Percentiles rank a stretch among this genome's conserved stretches.
Conservation (phyloP, 2,797 vertebrate species). For the Brotula barbata region DNA sequence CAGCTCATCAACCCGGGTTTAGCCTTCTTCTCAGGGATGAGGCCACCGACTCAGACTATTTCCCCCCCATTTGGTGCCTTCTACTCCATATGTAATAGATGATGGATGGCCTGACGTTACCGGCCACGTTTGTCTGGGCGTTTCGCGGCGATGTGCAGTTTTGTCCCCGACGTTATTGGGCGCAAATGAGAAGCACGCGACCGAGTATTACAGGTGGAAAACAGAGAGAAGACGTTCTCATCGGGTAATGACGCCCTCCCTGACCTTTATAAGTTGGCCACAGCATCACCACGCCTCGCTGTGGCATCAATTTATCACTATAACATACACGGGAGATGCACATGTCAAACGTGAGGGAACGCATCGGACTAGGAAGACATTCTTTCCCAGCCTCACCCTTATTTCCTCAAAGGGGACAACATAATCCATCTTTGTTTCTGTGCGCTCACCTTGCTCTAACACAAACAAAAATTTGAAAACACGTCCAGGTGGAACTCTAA, state of each 20-base stretch:
- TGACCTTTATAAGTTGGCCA: conserved; percentile 57
- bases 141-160: conserved; percentile 40
- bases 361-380: neutral
- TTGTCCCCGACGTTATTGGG: conserved; percentile 23
- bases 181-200: conserved; percentile 45
- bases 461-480: neutral
- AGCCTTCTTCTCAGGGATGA: no score
- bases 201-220: conserved; percentile 46
- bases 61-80: conserved; percentile 17
- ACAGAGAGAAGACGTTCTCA: conserved; percentile 28
- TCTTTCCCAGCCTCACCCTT: conserved; percentile 1
- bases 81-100: conserved; percentile 51
- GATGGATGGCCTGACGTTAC: conserved; percentile 73
- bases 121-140: conserved; percentile 50
- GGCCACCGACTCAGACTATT: conserved; percentile 2
- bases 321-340: conserved; percentile 2
- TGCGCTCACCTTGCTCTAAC: conserved; percentile 14
- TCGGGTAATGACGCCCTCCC: conserved; percentile 26
- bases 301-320: conserved; percentile 36
- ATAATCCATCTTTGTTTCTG: conserved; percentile 24
- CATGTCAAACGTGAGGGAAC: neutral
- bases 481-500: no score
- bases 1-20: conserved; percentile 17
- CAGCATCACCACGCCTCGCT: conserved; percentile 20
- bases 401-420: conserved; percentile 18